Percentiles rank a stretch among this genome's conserved stretches.
These are phyloP conservation scores for Sinocyclocheilus grahami DNA, from an alignment of 2,113 vertebrate genomes.

Conservation along the genomic window DNA sequence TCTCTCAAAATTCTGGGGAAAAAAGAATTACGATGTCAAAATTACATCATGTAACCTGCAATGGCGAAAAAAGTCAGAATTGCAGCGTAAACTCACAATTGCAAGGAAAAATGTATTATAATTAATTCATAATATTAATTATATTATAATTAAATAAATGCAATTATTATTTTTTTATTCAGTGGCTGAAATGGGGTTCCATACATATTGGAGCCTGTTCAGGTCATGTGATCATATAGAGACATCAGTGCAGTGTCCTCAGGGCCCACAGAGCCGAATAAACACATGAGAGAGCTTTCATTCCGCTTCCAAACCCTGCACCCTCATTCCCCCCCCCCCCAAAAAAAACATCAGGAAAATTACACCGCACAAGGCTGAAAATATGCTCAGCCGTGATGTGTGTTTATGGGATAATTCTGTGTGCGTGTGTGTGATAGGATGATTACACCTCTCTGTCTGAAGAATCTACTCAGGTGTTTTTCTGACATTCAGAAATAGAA, in stretches of 20 bases:
- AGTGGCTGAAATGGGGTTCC: neutral
- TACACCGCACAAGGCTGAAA: slow-evolving; percentile 16
- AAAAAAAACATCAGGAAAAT: slow-evolving; percentile 32
- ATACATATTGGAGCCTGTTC: neutral
- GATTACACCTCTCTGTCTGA: slow-evolving; percentile 12
- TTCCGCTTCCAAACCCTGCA: slow-evolving; percentile 13
- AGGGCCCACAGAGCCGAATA: neutral
- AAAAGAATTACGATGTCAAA: too few species aligned
- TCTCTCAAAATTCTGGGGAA: too few species aligned
- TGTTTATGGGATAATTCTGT: slow-evolving; percentile 21
- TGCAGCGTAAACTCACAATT: too few species aligned
- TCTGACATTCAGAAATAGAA: neutral
- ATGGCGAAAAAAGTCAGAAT: too few species aligned
- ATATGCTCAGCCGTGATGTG: slow-evolving; percentile 10
- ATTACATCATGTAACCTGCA: too few species aligned
- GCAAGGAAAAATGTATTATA: too few species aligned
- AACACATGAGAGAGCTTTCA: slow-evolving; percentile 9
- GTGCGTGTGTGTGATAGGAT: neutral
- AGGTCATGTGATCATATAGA: neutral
- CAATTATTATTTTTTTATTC: neutral
- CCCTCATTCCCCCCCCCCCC: slow-evolving; percentile 27
- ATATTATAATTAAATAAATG: too few species aligned
- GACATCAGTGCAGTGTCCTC: neutral
- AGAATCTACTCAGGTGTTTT: slow-evolving; percentile 20
- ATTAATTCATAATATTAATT: too few species aligned